phyloP scores from a whole-genome alignment of 2,113 vertebrate species.

The Percina caprodes region DNA sequence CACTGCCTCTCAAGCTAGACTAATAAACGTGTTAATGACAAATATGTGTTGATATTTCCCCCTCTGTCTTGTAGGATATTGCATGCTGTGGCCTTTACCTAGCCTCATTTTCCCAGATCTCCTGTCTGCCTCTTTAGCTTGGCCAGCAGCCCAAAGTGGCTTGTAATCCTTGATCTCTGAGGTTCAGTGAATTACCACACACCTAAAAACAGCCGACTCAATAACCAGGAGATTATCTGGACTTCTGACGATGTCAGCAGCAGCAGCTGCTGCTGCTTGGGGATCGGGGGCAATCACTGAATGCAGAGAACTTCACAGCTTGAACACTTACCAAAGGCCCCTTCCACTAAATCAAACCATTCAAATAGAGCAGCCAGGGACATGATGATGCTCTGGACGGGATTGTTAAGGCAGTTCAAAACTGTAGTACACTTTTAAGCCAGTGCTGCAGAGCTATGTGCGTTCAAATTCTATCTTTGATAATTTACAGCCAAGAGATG shows the following conservation, averaged over 20 bases:
- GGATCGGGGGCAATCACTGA: slow-evolving; percentile 42
- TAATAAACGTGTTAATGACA: background rate
- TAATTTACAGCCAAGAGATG: slow-evolving; percentile 26
- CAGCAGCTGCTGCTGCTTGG: slow-evolving; percentile 30
- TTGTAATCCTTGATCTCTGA: slow-evolving; percentile 78
- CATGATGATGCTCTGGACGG: slow-evolving; percentile 13
- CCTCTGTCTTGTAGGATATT: slow-evolving; percentile 9
- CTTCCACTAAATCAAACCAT: slow-evolving; percentile 41
- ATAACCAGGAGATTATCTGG: slow-evolving; percentile 76
- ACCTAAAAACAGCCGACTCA: slow-evolving; percentile 75
- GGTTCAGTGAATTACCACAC: slow-evolving; percentile 73
- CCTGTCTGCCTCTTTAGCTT: slow-evolving; percentile 59
- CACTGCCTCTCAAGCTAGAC: background rate
- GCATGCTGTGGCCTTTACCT: slow-evolving; percentile 29
- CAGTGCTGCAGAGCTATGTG: slow-evolving; percentile 27
- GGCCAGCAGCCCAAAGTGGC: slow-evolving; percentile 60
- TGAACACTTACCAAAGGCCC: slow-evolving; percentile 36
- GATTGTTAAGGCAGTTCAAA: background rate
- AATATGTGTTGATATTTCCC: background rate
- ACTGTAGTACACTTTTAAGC: slow-evolving; percentile 11
- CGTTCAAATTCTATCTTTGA: slow-evolving; percentile 32
- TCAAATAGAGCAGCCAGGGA: slow-evolving; percentile 6
- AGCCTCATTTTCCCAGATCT: slow-evolving; percentile 19
- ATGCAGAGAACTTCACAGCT: slow-evolving; percentile 49
- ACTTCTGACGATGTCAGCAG: slow-evolving; percentile 78